Conservation (phyloP, 1,140 invertebrate species). For the Drosophila repletoides region DNA sequence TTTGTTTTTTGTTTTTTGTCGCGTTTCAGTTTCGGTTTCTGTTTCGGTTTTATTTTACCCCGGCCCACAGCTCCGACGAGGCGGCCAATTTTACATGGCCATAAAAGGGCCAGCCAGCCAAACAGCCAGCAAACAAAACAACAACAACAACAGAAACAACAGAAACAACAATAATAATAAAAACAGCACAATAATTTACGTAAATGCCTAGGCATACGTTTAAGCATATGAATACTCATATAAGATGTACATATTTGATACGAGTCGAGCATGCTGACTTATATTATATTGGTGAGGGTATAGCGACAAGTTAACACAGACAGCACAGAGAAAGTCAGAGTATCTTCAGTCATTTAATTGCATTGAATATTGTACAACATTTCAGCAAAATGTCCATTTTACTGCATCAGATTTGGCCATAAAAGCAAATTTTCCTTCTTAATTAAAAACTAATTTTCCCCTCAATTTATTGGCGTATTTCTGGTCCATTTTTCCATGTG, state of each 20-base stretch:
- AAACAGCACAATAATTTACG: slow-evolving; percentile 58
- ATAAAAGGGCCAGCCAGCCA: slow-evolving; percentile 62
- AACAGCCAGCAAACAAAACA: slow-evolving; percentile 37
- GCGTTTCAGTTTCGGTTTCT: slow-evolving; percentile 19
- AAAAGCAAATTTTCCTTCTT: too few species aligned
- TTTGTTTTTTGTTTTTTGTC: neutral
- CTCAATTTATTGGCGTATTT: too few species aligned
- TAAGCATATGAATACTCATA: slow-evolving; percentile 19
- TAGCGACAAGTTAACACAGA: too few species aligned
- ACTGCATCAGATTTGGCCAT: too few species aligned
- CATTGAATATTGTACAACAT: too few species aligned
- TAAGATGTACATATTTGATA: neutral
- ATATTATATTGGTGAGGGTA: too few species aligned
- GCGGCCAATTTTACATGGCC: slow-evolving; percentile 59
- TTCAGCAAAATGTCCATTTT: too few species aligned
- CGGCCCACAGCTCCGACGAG: neutral
- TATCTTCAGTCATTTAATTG: too few species aligned
- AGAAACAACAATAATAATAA: slow-evolving; percentile 41
- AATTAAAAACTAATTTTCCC: too few species aligned
- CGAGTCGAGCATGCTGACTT: too few species aligned
- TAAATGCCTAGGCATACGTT: slow-evolving; percentile 66
- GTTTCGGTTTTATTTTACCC: slow-evolving; percentile 10
- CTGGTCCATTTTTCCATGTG: too few species aligned
- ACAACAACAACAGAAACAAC: slow-evolving; percentile 43
- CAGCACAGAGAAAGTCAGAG: too few species aligned